Evolutionary conservation across 2,888 invertebrate species (phyloP).

Genomic region (Sesia apiformis): DNA sequence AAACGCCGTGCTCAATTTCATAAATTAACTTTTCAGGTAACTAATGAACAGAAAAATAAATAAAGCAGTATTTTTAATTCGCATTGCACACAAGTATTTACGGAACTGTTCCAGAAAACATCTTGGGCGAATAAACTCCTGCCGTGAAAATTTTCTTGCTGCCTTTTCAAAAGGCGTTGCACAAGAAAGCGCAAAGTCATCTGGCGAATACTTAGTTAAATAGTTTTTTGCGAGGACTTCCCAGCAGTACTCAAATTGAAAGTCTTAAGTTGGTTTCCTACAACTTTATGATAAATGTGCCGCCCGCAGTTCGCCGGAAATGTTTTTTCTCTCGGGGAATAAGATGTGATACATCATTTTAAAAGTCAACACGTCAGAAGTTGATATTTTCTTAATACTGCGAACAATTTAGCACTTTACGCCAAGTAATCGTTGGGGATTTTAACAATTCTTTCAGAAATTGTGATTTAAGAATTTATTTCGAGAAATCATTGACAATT

Average conservation of each 20-base stretch:
- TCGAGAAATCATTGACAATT: too few species aligned
- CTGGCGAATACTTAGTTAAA: constrained; percentile 17
- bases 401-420: background rate
- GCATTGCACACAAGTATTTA: background rate
- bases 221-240: constrained; percentile 14
- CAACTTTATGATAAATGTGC: constrained; percentile 17
- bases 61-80: background rate
- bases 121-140: constrained; percentile 12
- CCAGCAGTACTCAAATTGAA: constrained; percentile 17
- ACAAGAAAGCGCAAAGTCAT: constrained; percentile 17
- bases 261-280: constrained; percentile 17
- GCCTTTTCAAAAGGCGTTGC: constrained; percentile 15
- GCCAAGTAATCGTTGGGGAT: background rate
- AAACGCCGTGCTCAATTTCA: too few species aligned
- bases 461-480: too few species aligned
- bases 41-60: too few species aligned
- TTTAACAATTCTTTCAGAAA: too few species aligned
- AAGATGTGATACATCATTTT: constrained; percentile 5
- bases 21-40: too few species aligned
- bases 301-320: background rate
- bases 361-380: constrained; percentile 3
- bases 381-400: background rate
- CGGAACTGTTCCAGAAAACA: background rate
- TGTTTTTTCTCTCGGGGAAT: background rate
- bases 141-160: constrained; percentile 10